Conservation (phyloP, 2,113 vertebrate genomes). For the Pithys albifrons region DNA sequence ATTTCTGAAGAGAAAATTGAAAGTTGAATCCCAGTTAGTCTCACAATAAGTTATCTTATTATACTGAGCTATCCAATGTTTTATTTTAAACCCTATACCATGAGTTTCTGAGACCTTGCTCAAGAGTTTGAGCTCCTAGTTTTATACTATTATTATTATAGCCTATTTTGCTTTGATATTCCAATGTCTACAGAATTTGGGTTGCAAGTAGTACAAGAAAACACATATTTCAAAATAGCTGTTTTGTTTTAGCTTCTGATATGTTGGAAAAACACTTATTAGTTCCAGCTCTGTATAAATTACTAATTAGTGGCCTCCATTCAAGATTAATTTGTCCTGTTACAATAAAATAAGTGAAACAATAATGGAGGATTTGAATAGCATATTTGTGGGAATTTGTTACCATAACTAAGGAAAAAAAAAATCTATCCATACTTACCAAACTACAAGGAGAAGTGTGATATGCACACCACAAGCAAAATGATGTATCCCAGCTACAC, state of each 20-base stretch:
- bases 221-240: neutral
- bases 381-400: neutral
- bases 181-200: neutral
- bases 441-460: neutral
- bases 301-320: neutral
- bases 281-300: neutral
- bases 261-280: neutral
- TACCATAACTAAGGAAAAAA: neutral
- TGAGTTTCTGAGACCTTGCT: neutral
- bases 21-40: neutral
- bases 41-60: neutral
- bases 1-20: neutral
- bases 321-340: neutral
- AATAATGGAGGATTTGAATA: neutral
- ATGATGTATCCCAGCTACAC: neutral
- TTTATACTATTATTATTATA: neutral
- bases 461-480: neutral
- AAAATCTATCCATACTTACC: constrained; percentile 17
- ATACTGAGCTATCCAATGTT: neutral
- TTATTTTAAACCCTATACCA: neutral
- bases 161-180: neutral
- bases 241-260: neutral
- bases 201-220: neutral
- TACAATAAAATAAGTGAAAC: neutral
- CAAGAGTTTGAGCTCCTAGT: neutral